Conservation (phyloP, 2,888 invertebrate species). For the Drosophila tripunctata region DNA sequence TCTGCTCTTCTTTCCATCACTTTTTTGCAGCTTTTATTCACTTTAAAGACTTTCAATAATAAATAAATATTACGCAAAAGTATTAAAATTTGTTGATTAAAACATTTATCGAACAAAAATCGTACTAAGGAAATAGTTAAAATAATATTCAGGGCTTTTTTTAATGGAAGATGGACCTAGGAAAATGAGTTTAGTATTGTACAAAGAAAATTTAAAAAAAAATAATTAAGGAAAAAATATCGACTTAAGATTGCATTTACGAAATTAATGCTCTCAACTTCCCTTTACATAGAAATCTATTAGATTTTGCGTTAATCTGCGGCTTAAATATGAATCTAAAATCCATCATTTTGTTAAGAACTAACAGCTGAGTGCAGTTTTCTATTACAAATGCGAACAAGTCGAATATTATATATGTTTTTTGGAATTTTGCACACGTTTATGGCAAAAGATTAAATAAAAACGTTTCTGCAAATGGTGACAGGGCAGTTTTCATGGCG, state of each 20-base stretch:
- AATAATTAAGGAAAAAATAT: too few species aligned
- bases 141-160: too few species aligned
- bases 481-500: conserved; percentile 54
- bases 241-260: too few species aligned
- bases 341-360: background rate
- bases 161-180: too few species aligned
- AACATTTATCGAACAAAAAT: too few species aligned
- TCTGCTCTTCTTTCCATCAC: background rate
- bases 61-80: background rate
- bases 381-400: background rate
- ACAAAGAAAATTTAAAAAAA: too few species aligned
- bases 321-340: background rate
- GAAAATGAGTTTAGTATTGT: too few species aligned
- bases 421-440: conserved; percentile 65
- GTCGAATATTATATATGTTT: conserved; percentile 29
- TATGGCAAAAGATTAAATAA: conserved; percentile 54
- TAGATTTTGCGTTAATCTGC: background rate
- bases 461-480: conserved; percentile 67
- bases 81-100: background rate
- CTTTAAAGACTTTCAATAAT: background rate
- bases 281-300: background rate
- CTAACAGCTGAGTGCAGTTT: background rate
- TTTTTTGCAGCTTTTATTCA: background rate
- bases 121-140: too few species aligned
- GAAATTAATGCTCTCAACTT: too few species aligned